Base-by-base conservation (phyloP, 2,797 vertebrate genomes). In the Pseudocheirus occidentalis region DNA sequence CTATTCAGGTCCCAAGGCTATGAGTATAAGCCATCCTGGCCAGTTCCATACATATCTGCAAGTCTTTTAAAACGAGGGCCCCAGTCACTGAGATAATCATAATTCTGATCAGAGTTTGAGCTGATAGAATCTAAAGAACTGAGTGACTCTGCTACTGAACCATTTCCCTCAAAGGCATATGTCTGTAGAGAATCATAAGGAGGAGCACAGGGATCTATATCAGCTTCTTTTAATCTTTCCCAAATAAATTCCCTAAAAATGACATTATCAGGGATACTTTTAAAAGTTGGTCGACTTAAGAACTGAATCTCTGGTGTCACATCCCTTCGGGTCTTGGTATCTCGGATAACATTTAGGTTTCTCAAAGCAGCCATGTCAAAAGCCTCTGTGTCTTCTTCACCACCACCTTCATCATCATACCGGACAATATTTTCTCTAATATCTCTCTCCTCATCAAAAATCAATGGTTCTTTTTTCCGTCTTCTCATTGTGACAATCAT, bases 151-250 rank as follows among this genome's bases (percentile, higher is more conserved):
- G 99, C 99, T 58, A 99, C 99, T 0, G 99, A 99, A 96, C 99
- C 99, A 0, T 98, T 99, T 21, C 99, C 99, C 96, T 99, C 99
- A 91, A 99, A 99, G 0, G 99, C 99, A 0, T 99, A 99, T 0
- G 99, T 99, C 99, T 99, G 99, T 98, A 99, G 97, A 50, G 99
- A 99, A 97, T 99, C 99, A 0, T 99, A 99, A 0, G 99, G 99
- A 0, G 99, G 99, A 0, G 99, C 99, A 0, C 99, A 99, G 0
- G 99, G 99, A 95, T 99, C 99, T 92, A 99, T 98, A 0, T 99
- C 99, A 0, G 99, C 99, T 66, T 99, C 99, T 93, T 99, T 99
- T 96, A 99, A 99, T 95, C 99, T 99, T 91, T 99, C 99, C 99
- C 99, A 99, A 91, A 99, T 99, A 97, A 99, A 99, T 97, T 99